Evolutionary conservation across 2,888 invertebrate genomes (phyloP), one percentile per base, ranked within the genome.

Genomic region (Nomada goodeniana): DNA sequence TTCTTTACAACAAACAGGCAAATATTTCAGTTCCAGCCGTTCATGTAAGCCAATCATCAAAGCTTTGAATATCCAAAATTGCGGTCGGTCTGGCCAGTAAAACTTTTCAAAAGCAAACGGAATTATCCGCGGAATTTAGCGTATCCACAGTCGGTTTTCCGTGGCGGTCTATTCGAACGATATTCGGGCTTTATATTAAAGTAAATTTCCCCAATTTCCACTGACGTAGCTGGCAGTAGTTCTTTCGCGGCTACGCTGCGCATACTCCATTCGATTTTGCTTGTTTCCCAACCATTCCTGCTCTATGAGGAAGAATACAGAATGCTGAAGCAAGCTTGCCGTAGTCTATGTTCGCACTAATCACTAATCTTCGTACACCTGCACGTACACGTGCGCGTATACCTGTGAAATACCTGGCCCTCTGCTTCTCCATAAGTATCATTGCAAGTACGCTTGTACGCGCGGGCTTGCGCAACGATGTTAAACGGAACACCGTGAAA

Each of bases 201-300:
- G 84, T 86, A 86, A 86, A 89, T 86, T 83, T 86, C 79, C 79
- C 77, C 79, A 80, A 83, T 86, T 87, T 82, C 84, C 63, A 77
- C 76, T 70, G 68, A 83, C 68, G 59, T 18, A 42, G 67, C 61
- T 29, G 23, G 60, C 55, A 47, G 74, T 82, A 64, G 79, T 76
- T 70, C 80, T 87, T 86, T 85, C 73, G 29, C n/a, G 29, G 47
- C 69, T 42, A 52, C 29, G n/a, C 13, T n/a, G 11, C 20, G 64
- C 67, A 64, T 60, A 60, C 42, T 18, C 68, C 26, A 50, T 64
- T 69, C 64, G 63, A 36, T 64, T 69, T 36, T 65, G 68, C 69
- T 63, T 59, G 63, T 63, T 78, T 20, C 70, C 42, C 63, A 29
- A 26, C n/a, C n/a, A 36, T 53, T 68, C 59, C 53, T 15, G 26